Percentiles rank a stretch among this genome's conserved stretches.
These are phyloP conservation scores for Rotaria sp. DNA, from an alignment of 2,888 invertebrate species.

Conservation along the genomic window DNA sequence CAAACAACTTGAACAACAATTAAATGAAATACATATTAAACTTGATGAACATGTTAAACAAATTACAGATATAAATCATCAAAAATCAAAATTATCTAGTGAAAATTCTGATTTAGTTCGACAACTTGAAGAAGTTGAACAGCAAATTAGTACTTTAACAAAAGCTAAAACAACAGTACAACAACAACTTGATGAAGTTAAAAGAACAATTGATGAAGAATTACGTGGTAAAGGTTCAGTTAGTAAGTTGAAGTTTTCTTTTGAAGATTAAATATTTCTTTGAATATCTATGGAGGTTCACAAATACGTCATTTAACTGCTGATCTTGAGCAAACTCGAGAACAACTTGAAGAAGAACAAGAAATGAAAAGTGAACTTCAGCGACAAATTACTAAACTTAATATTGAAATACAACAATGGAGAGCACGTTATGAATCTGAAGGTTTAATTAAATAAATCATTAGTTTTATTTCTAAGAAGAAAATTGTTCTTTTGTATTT, in stretches of 20 bases:
- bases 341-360: conserved; percentile 97
- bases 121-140: conserved; percentile 96
- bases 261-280: not conserved
- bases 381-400: conserved; percentile 96
- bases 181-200: conserved; percentile 93
- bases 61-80: conserved; percentile 73
- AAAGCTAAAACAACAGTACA: conserved; percentile 82
- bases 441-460: conserved; percentile 44
- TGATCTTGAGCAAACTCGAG: conserved; percentile 95
- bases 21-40: conserved; percentile 87
- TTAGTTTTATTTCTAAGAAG: no score
- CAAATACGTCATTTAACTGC: conserved; percentile 98
- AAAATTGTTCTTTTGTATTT: not conserved
- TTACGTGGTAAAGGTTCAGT: conserved; percentile 55
- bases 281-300: conserved; percentile 48
- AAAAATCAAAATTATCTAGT: conserved; percentile 88
- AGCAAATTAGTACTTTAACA: conserved; percentile 70
- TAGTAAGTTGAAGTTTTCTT: not conserved
- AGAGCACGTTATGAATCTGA: conserved; percentile 94
- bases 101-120: conserved; percentile 93
- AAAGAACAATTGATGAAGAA: conserved; percentile 94
- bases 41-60: conserved; percentile 93
- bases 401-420: conserved; percentile 93
- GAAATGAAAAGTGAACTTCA: conserved; percentile 97
- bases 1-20: conserved; percentile 90